Evolutionary conservation across 1,140 invertebrate species (phyloP).

Genomic region (Penaeus japonicus): DNA sequence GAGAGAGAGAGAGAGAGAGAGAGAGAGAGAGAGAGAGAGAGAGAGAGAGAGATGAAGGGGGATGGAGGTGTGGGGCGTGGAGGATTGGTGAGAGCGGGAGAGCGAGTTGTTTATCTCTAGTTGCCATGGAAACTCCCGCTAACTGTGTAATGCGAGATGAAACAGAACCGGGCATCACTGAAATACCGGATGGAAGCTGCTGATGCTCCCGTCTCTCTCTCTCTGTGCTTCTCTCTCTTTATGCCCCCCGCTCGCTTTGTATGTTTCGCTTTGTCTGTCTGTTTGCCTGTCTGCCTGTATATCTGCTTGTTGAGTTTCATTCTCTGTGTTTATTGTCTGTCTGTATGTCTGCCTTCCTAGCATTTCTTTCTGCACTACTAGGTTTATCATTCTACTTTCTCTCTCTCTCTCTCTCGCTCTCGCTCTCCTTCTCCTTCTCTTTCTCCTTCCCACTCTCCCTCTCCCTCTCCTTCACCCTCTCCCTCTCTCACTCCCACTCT

Average conservation of each 20-base stretch:
- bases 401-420: not conserved
- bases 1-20: not conserved
- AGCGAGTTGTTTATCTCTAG: constrained; percentile 6
- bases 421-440: not conserved
- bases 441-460: not conserved
- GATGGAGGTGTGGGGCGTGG: too few relatives aligned
- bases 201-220: not conserved
- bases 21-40: not conserved
- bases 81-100: constrained; percentile 24
- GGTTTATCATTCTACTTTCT: not conserved
- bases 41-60: not conserved
- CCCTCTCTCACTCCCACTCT: constrained; percentile 7
- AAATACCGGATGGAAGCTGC: not conserved
- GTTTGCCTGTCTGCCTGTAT: not conserved
- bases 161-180: not conserved
- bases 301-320: not conserved
- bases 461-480: constrained; percentile 13
- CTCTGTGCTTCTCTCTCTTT: not conserved
- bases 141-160: constrained; percentile 10
- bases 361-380: not conserved
- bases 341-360: not conserved
- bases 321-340: too few relatives aligned
- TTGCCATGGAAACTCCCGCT: not conserved
- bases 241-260: not conserved
- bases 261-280: not conserved